These are phyloP conservation scores for Lumbricus terrestris DNA, from an alignment of 2,888 invertebrate genomes.

Conservation along the genomic window DNA sequence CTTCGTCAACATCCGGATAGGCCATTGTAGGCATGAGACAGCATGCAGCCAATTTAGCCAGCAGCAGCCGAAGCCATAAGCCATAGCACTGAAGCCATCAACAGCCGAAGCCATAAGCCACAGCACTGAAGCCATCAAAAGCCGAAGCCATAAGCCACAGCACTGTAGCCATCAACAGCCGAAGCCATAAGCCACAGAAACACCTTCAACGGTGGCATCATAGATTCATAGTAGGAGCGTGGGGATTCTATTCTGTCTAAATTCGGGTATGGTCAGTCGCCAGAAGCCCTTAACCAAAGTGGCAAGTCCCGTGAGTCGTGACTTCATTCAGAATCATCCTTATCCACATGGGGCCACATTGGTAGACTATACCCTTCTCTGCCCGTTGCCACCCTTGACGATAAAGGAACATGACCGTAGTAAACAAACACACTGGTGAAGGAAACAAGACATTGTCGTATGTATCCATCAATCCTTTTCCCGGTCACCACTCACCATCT, in stretches of 20 bases:
- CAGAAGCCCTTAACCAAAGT: too few relatives aligned
- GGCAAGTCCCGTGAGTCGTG: background rate
- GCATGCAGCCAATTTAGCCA: background rate
- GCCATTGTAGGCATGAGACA: background rate
- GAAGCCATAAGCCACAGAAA: background rate
- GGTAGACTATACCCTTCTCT: background rate
- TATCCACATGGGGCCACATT: background rate
- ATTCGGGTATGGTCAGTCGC: background rate
- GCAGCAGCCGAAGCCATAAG: background rate
- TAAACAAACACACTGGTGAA: background rate
- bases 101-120: background rate
- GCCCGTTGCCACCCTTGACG: background rate
- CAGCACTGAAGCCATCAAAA: background rate
- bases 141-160: background rate
- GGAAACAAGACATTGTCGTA: background rate
- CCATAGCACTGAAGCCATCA: background rate
- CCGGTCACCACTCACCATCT: background rate
- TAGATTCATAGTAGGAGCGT: too few relatives aligned
- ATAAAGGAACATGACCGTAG: background rate
- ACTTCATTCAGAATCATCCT: background rate
- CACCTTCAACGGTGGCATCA: background rate
- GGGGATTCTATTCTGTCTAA: background rate
- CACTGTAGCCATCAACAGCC: background rate
- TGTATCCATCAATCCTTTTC: background rate
- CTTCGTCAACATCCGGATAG: background rate